phyloP scores from a whole-genome alignment of 2,113 vertebrate genomes.

The Pangasianodon gigas region DNA sequence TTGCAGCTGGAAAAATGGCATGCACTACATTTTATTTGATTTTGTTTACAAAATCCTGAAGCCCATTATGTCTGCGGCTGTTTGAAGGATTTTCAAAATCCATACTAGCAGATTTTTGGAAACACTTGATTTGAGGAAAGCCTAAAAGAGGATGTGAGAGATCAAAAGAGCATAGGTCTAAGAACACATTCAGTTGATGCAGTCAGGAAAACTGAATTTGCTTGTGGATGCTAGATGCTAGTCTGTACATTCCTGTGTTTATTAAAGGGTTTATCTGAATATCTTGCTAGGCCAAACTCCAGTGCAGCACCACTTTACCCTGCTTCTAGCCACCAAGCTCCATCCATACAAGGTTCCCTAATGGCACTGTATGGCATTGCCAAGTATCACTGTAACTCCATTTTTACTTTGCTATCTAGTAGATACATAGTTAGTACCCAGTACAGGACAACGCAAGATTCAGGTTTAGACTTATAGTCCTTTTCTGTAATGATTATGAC shows the following conservation, averaged over 20 bases:
- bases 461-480: constrained; percentile 2
- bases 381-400: background rate
- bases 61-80: background rate
- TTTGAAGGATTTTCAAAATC: constrained; percentile 41
- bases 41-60: constrained; percentile 18
- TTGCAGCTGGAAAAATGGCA: constrained; percentile 19
- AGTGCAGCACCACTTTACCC: background rate
- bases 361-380: background rate
- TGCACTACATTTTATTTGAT: constrained; percentile 14
- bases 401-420: background rate
- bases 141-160: constrained; percentile 25
- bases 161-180: constrained; percentile 29
- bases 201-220: constrained; percentile 7
- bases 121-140: constrained; percentile 23
- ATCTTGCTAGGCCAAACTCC: background rate
- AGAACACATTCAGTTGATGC: background rate
- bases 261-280: background rate
- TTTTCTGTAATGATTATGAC: constrained; percentile 52
- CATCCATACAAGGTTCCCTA: background rate
- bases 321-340: background rate
- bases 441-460: background rate
- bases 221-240: background rate
- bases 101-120: constrained; percentile 30
- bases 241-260: background rate
- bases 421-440: background rate